Conservation (phyloP, 2,888 invertebrate species). For the Onchidella celtica region DNA sequence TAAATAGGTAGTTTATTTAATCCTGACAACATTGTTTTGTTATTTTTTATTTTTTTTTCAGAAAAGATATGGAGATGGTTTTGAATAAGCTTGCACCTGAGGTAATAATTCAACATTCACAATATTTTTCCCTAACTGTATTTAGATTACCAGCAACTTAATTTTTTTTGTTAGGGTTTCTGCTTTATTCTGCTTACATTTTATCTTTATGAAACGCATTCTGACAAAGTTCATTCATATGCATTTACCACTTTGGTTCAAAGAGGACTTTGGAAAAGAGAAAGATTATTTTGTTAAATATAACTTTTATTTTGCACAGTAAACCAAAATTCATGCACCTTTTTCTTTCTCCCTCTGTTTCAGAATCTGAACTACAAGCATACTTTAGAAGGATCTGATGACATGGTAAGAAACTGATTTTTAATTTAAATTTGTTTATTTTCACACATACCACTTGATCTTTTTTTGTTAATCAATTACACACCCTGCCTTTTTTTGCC, state of each 20-base stretch:
- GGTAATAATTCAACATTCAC: no score
- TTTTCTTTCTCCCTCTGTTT: conserved; percentile 26
- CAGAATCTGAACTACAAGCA: conserved; percentile 95
- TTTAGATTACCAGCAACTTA: no score
- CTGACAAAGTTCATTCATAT: no score
- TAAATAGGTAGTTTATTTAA: no score
- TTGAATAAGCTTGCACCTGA: conserved; percentile 99
- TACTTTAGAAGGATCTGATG: conserved; percentile 98
- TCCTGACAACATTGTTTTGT: no score
- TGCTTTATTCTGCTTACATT: background rate
- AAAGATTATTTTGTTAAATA: background rate
- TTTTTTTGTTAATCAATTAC: no score
- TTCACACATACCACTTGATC: no score
- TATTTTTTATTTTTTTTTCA: conserved; percentile 80
- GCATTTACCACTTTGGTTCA: background rate
- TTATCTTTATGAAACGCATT: background rate
- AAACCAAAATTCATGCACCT: background rate
- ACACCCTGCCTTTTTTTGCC: no score
- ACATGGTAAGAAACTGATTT: conserved; percentile 93
- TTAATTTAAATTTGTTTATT: no score
- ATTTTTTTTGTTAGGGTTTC: no score
- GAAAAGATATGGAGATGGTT: conserved; percentile 99
- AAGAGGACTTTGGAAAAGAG: background rate
- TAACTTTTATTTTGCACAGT: no score
- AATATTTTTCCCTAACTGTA: no score